These are phyloP conservation scores for Onychomys torridus DNA, from an alignment of 2,797 vertebrate genomes.

Conservation along the genomic window DNA sequence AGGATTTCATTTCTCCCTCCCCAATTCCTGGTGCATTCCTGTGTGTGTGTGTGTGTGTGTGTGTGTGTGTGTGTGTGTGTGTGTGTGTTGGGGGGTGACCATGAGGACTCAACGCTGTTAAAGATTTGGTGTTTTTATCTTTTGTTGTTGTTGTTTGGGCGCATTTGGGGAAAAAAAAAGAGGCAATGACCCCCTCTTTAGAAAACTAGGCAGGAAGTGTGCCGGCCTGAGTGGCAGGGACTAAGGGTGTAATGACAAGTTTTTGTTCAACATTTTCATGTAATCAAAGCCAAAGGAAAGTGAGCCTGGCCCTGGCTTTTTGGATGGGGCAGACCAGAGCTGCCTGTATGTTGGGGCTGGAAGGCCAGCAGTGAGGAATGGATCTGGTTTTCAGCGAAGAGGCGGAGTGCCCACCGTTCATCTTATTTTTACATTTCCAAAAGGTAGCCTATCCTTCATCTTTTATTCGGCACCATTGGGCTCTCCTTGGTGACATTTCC, in stretches of 20 bases:
- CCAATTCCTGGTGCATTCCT: neutral
- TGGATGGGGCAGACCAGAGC: constrained; percentile 40
- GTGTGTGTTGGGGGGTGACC: neutral
- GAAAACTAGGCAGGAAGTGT: constrained; percentile 86
- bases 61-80: neutral
- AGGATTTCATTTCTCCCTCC: neutral
- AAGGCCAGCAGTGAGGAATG: constrained; percentile 59
- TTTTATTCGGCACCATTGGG: constrained; percentile 62
- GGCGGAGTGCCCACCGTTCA: constrained; percentile 40
- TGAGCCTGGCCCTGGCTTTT: constrained; percentile 71
- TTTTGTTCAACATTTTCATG: constrained; percentile 86
- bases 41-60: neutral
- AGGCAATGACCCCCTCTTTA: constrained; percentile 83
- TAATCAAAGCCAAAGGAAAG: constrained; percentile 81
- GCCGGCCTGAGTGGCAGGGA: constrained; percentile 85
- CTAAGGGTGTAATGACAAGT: constrained; percentile 84
- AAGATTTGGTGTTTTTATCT: constrained; percentile 66
- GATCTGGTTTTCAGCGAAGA: constrained; percentile 65
- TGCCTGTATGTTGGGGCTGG: neutral
- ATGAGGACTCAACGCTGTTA: constrained; percentile 7
- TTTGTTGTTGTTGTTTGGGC: constrained; percentile 81
- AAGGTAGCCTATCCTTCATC: constrained; percentile 65
- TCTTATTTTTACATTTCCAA: constrained; percentile 61
- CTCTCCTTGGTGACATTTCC: constrained; percentile 72
- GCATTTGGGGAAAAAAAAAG: constrained; percentile 87